Evolutionary conservation across 2,113 vertebrate genomes (phyloP).

Genomic region (Sorex fumeus): DNA sequence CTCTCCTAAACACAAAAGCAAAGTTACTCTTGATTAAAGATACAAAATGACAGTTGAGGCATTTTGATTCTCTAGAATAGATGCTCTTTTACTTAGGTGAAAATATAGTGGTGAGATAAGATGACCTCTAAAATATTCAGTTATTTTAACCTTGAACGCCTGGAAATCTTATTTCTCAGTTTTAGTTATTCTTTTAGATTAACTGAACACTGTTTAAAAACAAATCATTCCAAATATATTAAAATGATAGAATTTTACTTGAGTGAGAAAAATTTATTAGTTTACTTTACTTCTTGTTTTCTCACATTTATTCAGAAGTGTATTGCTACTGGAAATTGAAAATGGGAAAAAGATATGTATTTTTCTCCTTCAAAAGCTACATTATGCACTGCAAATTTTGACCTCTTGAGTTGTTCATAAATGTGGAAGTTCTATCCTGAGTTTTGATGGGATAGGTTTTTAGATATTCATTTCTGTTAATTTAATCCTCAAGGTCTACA

Average conservation of each 20-base stretch:
- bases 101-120: background rate
- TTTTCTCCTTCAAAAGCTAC: background rate
- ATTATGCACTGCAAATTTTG: no score
- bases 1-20: background rate
- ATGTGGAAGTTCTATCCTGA: no score
- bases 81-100: background rate
- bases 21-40: background rate
- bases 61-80: conserved; percentile 16
- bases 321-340: background rate
- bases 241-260: background rate
- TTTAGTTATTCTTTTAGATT: background rate
- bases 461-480: no score
- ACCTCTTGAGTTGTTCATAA: no score
- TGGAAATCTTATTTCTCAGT: conserved; percentile 37
- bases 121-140: background rate
- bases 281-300: background rate
- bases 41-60: background rate
- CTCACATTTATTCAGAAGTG: conserved; percentile 22
- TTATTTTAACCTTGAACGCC: background rate
- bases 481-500: background rate
- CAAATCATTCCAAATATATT: background rate
- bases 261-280: background rate
- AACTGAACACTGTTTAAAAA: background rate
- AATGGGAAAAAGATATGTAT: background rate
- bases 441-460: no score